phyloP scores from a whole-genome alignment of 1,140 invertebrate genomes.

The Brachionus rubens region DNA sequence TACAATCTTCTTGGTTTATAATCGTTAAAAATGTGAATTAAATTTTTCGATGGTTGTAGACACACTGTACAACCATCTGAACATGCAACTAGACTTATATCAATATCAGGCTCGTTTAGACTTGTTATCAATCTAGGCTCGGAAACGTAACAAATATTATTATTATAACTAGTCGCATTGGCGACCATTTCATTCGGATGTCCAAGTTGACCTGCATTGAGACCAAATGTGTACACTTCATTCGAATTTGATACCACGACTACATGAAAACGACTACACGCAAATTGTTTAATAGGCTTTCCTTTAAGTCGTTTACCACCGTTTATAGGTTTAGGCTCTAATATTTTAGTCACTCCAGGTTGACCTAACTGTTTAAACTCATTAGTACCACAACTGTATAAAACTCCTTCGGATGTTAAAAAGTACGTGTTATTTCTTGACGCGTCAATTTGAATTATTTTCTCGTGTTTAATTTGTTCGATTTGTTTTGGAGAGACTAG shows the following conservation, averaged over 20 bases:
- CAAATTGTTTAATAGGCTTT: conserved; percentile 61
- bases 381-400: conserved; percentile 70
- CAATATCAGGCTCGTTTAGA: conserved; percentile 56
- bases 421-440: conserved; percentile 69
- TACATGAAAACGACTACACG: conserved; percentile 68
- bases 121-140: conserved; percentile 57
- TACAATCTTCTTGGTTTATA: conserved; percentile 63
- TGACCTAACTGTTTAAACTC: conserved; percentile 69
- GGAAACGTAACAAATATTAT: conserved; percentile 7
- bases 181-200: not conserved
- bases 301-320: conserved; percentile 52
- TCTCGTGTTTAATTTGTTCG: conserved; percentile 55
- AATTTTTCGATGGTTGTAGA: conserved; percentile 65
- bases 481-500: conserved; percentile 64
- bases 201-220: conserved; percentile 73
- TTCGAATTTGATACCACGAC: conserved; percentile 66
- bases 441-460: conserved; percentile 56
- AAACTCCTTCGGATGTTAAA: conserved; percentile 65
- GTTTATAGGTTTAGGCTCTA: conserved; percentile 62
- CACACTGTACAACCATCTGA: conserved; percentile 70
- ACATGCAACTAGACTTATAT: conserved; percentile 62
- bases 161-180: not conserved
- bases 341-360: conserved; percentile 57
- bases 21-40: conserved; percentile 70
- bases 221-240: conserved; percentile 68